Evolutionary conservation across 2,888 invertebrate genomes (phyloP).

Genomic region (Villa cingulata): DNA sequence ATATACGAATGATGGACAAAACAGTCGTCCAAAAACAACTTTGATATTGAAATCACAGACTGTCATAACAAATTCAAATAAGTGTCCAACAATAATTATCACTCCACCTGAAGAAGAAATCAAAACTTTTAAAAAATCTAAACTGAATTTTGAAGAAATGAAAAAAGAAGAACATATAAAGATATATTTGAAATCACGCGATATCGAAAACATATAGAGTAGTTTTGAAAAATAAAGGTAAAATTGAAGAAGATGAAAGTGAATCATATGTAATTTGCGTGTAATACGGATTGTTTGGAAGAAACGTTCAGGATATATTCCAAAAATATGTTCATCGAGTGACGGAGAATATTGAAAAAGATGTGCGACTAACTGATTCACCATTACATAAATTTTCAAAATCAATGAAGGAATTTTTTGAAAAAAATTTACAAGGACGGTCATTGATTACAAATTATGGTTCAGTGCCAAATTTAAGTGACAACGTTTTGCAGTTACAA

Average conservation of each 20-base stretch:
- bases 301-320: constrained; percentile 10
- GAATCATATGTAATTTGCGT: background rate
- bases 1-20: too few species aligned
- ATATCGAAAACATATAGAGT: too few species aligned
- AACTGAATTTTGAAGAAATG: too few species aligned
- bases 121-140: too few species aligned
- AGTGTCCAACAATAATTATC: background rate
- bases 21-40: constrained; percentile 1
- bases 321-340: constrained; percentile 15
- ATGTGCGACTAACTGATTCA: too few species aligned
- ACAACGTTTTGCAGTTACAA: constrained; percentile 40
- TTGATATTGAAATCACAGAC: constrained; percentile 30
- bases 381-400: constrained; percentile 32
- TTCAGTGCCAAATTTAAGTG: constrained; percentile 35
- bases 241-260: constrained; percentile 27
- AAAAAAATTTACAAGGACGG: constrained; percentile 11
- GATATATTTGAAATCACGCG: too few species aligned
- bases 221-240: too few species aligned
- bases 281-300: background rate
- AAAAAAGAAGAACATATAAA: too few species aligned
- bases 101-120: background rate
- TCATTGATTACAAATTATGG: constrained; percentile 26
- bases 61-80: constrained; percentile 29
- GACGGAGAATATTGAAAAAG: too few species aligned
- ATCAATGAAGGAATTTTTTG: constrained; percentile 31